These are phyloP conservation scores for Paraescarpia echinospica DNA, from an alignment of 1,140 invertebrate genomes.

Conservation along the genomic window DNA sequence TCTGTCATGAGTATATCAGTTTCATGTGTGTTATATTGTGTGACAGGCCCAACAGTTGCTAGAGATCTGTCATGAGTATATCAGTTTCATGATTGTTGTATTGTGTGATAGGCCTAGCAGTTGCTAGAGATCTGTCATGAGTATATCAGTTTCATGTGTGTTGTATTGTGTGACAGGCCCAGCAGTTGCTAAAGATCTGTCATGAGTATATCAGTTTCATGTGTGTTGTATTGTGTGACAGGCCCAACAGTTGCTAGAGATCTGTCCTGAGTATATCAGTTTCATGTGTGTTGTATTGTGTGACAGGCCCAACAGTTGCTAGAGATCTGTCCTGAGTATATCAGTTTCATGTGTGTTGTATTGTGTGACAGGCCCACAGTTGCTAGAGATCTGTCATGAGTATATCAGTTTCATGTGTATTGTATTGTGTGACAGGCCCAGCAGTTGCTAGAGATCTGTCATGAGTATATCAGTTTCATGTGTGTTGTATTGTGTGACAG, in stretches of 20 bases:
- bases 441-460: slow-evolving; percentile 88
- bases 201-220: slow-evolving; percentile 78
- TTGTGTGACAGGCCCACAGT: slow-evolving; percentile 81
- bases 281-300: slow-evolving; percentile 19
- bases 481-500: slow-evolving; percentile 66
- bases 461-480: slow-evolving; percentile 79
- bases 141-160: slow-evolving; percentile 70
- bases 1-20: slow-evolving; percentile 89
- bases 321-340: slow-evolving; percentile 92
- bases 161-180: slow-evolving; percentile 74
- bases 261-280: slow-evolving; percentile 89
- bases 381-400: slow-evolving; percentile 91
- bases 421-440: slow-evolving; percentile 77
- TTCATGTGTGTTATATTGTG: slow-evolving; percentile 19
- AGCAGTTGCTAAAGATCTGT: slow-evolving; percentile 90
- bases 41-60: slow-evolving; percentile 90
- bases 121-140: slow-evolving; percentile 91
- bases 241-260: slow-evolving; percentile 88
- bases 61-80: slow-evolving; percentile 92
- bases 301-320: slow-evolving; percentile 90
- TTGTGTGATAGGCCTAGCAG: slow-evolving; percentile 81
- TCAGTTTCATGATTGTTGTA: slow-evolving; percentile 55
- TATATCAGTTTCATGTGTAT: slow-evolving; percentile 69
- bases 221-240: slow-evolving; percentile 66
- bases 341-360: slow-evolving; percentile 56